A percentile compares a stretch with the other conserved stretches of the same genome.
Evolutionary conservation across 2,797 vertebrate genomes (phyloP).

Genomic region (Cynodonichthys magdalenae): DNA sequence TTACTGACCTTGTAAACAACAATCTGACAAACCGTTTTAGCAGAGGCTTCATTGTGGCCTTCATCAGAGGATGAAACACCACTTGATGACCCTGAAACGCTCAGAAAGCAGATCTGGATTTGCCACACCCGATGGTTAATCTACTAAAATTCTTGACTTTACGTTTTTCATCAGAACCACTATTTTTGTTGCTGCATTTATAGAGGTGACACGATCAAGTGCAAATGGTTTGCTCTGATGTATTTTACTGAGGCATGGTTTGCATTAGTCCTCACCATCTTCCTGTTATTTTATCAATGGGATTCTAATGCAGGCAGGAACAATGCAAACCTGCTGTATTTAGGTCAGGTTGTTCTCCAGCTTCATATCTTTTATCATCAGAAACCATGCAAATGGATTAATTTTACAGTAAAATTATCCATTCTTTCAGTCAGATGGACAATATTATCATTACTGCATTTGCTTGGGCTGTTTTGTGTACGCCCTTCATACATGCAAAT

Average conservation of each 20-base stretch:
- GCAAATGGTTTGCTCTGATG: not conserved
- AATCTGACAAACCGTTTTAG: too few species aligned
- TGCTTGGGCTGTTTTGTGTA: not conserved
- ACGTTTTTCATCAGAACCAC: not conserved
- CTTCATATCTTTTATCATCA: constrained; percentile 8
- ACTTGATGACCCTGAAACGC: not conserved
- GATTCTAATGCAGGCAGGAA: not conserved
- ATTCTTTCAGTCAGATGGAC: constrained; percentile 1
- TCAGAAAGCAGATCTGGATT: not conserved
- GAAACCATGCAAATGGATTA: constrained; percentile 24
- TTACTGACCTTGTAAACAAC: too few species aligned
- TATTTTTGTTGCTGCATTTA: not conserved
- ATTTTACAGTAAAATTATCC: constrained; percentile 29
- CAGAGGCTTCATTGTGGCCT: not conserved
- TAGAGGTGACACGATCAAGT: not conserved
- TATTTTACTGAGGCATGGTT: not conserved
- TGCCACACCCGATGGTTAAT: too few species aligned
- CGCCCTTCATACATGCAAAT: not conserved
- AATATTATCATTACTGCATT: not conserved
- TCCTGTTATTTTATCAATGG: constrained; percentile 1
- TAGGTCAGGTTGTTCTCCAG: not conserved
- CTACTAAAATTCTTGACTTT: not conserved
- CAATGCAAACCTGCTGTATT: not conserved
- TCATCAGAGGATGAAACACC: not conserved
- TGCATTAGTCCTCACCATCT: constrained; percentile 6